Evolutionary conservation across 2,888 invertebrate genomes (phyloP).

Genomic region (Macaria notata): DNA sequence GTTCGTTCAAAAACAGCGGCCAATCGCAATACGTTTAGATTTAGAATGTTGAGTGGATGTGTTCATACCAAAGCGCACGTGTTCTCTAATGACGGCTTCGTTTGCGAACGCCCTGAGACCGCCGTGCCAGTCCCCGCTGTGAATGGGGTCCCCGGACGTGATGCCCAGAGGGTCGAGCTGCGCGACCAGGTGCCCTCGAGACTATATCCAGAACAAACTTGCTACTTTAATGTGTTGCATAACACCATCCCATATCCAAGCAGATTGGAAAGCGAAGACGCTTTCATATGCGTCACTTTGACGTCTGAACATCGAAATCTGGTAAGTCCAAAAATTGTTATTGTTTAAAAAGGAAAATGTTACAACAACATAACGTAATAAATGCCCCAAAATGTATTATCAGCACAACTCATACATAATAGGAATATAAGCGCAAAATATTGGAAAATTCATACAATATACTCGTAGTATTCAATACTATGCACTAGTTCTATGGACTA

Average conservation of each 20-base stretch:
- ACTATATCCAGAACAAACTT: constrained; percentile 78
- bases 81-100: constrained; percentile 78
- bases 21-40: constrained; percentile 51
- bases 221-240: constrained; percentile 33
- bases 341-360: constrained; percentile 15
- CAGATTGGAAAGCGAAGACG: neutral
- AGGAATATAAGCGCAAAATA: constrained; percentile 32
- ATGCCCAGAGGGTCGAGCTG: constrained; percentile 97
- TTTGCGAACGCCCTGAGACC: constrained; percentile 77
- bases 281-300: no score
- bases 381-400: constrained; percentile 14
- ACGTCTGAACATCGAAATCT: constrained; percentile 2
- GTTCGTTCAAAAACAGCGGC: constrained; percentile 3
- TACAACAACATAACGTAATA: constrained; percentile 15
- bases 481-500: constrained; percentile 28
- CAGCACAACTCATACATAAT: constrained; percentile 24
- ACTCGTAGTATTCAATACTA: constrained; percentile 14
- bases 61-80: constrained; percentile 80
- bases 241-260: constrained; percentile 19
- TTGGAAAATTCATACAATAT: constrained; percentile 17
- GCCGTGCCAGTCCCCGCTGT: constrained; percentile 76
- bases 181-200: constrained; percentile 96
- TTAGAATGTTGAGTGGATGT: constrained; percentile 30
- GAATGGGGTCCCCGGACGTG: constrained; percentile 85
- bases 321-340: constrained; percentile 2